Evolutionary conservation across 2,113 vertebrate species (phyloP).

Genomic region (Aleadryas rufinucha): DNA sequence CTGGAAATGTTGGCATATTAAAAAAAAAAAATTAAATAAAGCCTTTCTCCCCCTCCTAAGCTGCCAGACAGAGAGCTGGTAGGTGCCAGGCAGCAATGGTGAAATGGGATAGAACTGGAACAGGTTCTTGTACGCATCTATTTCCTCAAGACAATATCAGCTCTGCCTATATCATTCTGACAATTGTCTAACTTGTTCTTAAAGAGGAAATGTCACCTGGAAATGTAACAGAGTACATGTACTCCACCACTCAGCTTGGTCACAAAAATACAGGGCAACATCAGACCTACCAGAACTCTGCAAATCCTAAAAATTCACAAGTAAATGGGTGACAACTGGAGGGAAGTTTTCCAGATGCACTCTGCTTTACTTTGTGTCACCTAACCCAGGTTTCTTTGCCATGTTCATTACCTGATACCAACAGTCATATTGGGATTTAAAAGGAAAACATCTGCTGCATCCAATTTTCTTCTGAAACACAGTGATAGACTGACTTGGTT

Average conservation of each 20-base stretch:
- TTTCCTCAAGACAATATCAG: neutral
- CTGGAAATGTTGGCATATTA: neutral
- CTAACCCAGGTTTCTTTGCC: neutral
- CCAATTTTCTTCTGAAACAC: neutral
- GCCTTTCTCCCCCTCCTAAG: neutral
- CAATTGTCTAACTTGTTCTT: neutral
- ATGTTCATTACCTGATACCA: neutral
- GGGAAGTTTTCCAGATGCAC: neutral
- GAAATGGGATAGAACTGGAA: neutral
- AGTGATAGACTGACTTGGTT: neutral
- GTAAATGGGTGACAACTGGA: neutral
- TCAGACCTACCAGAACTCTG: neutral
- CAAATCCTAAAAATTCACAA: neutral
- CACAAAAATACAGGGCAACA: neutral
- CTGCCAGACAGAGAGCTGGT: neutral
- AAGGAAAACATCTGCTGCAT: neutral
- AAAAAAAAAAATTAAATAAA: neutral
- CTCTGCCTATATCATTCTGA: neutral
- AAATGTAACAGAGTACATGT: neutral
- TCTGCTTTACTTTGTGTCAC: neutral
- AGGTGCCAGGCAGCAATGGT: neutral
- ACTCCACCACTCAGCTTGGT: neutral
- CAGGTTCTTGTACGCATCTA: neutral
- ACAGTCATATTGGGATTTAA: neutral
- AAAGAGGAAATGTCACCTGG: neutral